A percentile compares a stretch with the other conserved stretches of the same genome.
Evolutionary conservation across 2,797 vertebrate genomes (phyloP).

Genomic region (Hyperoplus lanceolatus): DNA sequence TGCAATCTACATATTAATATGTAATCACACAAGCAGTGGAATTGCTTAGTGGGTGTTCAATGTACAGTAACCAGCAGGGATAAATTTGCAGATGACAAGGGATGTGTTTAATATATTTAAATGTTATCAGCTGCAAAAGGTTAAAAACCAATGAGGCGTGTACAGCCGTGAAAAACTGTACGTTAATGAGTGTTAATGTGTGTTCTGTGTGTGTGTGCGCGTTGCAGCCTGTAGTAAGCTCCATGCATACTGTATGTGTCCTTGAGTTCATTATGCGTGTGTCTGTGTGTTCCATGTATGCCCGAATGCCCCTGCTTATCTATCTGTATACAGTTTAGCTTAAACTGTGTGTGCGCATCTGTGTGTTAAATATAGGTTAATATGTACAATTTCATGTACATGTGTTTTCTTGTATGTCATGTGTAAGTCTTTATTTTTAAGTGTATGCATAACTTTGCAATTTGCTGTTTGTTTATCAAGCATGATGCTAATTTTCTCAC

Average conservation of each 20-base stretch:
- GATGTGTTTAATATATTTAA: slow-evolving; percentile 10
- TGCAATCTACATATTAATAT: background rate
- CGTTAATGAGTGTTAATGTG: slow-evolving; percentile 35
- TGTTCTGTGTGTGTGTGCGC: slow-evolving; percentile 34
- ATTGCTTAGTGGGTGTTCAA: background rate
- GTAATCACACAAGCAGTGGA: too few relatives aligned
- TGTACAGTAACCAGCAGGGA: slow-evolving; percentile 29
- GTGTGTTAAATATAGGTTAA: background rate
- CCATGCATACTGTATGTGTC: slow-evolving; percentile 1
- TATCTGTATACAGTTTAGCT: slow-evolving; percentile 5
- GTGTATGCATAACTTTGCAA: too few relatives aligned
- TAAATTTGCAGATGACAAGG: background rate
- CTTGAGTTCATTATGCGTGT: slow-evolving; percentile 6
- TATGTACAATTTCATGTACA: background rate
- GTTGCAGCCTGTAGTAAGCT: slow-evolving; percentile 5
- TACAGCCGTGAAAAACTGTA: slow-evolving; percentile 8
- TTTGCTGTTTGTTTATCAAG: background rate
- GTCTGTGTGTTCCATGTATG: background rate
- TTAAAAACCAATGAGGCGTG: slow-evolving; percentile 24
- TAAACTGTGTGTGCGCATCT: background rate
- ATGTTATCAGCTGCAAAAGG: slow-evolving; percentile 40
- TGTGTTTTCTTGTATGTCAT: background rate
- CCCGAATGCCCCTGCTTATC: slow-evolving; percentile 1
- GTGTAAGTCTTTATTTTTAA: slow-evolving; percentile 2
- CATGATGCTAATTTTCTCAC: background rate